A percentile compares a stretch with the other conserved stretches of the same genome.
Evolutionary conservation across 1,140 invertebrate species (phyloP).

Genomic region (Tigriopus japonicus): DNA sequence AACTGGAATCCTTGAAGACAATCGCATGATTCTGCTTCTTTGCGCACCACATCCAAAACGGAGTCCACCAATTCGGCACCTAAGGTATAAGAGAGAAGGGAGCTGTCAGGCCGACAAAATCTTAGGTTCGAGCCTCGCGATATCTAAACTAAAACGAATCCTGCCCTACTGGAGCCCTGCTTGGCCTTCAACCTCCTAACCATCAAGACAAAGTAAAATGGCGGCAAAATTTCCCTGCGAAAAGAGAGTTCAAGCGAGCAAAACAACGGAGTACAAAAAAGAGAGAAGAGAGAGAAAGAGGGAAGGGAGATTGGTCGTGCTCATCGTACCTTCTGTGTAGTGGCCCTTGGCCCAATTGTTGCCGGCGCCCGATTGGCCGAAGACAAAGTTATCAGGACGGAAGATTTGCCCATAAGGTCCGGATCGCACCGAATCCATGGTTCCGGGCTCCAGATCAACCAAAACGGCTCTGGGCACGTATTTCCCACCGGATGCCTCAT

Average conservation of each 20-base stretch:
- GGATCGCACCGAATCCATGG: constrained; percentile 41
- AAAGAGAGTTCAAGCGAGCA: not conserved
- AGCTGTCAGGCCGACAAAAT: no score
- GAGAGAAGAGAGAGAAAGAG: not conserved
- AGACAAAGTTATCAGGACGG: constrained; percentile 66
- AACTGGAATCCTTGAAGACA: constrained; percentile 30
- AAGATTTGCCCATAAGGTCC: constrained; percentile 34
- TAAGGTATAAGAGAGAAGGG: constrained; percentile 14
- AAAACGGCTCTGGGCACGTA: constrained; percentile 79
- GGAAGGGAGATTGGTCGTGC: no score
- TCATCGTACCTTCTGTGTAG: constrained; percentile 33
- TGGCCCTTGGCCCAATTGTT: constrained; percentile 61
- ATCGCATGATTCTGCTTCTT: constrained; percentile 28
- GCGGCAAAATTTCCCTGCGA: no score
- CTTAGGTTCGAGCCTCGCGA: no score
- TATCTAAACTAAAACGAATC: no score
- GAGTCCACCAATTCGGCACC: constrained; percentile 25
- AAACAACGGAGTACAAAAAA: not conserved
- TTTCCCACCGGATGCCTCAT: constrained; percentile 58
- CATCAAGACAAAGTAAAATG: no score
- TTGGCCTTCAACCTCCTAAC: no score
- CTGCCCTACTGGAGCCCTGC: no score
- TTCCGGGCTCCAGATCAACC: constrained; percentile 63
- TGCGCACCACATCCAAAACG: constrained; percentile 31
- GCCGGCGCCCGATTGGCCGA: constrained; percentile 53